Percentiles rank a stretch among this genome's conserved stretches.
phyloP scores from a whole-genome alignment of 92 coral and sea anemone species.

The Zoanthus gigantus region DNA sequence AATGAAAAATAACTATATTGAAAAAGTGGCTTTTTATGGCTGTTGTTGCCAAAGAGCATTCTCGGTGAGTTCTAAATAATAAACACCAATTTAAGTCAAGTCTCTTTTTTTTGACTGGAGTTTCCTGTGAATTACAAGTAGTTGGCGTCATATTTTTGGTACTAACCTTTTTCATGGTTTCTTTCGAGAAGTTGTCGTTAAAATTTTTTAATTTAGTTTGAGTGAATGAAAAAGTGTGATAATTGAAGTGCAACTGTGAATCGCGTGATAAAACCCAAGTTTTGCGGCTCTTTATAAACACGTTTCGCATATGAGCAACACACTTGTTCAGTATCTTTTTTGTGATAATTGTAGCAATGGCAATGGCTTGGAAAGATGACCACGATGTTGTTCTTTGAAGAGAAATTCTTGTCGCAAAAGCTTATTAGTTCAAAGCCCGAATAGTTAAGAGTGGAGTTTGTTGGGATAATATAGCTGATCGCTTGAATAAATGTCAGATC shows the following conservation, averaged over 20 bases:
- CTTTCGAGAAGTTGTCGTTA: not conserved
- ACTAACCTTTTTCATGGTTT: not conserved
- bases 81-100: no score
- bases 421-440: not conserved
- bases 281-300: not conserved
- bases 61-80: no score
- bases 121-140: not conserved
- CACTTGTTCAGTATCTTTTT: not conserved
- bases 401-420: conserved; percentile 6
- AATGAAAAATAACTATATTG: no score
- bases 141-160: not conserved
- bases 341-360: not conserved
- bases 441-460: not conserved
- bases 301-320: not conserved
- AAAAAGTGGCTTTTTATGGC: not conserved
- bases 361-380: conserved; percentile 13
- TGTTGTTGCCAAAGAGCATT: not conserved
- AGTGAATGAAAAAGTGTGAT: not conserved
- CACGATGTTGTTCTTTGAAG: conserved; percentile 1
- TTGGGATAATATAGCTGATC: not conserved
- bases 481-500: not conserved
- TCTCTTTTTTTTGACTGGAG: not conserved
- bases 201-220: not conserved
- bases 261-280: not conserved
- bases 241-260: not conserved